Evolutionary conservation across 2,888 invertebrate species (phyloP), one percentile per base, ranked within the genome.

Genomic region (Euplexia lucipara): DNA sequence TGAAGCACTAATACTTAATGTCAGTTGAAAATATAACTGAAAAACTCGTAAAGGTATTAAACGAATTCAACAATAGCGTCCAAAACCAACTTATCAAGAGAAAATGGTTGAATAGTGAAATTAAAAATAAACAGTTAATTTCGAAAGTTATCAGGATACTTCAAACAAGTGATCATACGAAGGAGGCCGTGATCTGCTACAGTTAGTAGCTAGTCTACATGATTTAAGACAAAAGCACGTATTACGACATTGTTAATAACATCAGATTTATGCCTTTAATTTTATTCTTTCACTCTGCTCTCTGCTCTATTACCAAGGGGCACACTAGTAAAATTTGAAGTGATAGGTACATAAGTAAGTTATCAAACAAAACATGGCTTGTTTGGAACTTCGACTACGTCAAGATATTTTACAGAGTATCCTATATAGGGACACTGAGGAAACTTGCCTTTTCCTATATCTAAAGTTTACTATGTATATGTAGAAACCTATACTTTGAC

Each of bases 41-140:
- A 20, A 20, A 64, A 64, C 14, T 20, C 6, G 20, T n/a, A n/a
- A n/a, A n/a, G n/a, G n/a, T n/a, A n/a, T n/a, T n/a, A n/a, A n/a
- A n/a, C n/a, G n/a, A n/a, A n/a, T n/a, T n/a, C n/a, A n/a, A n/a
- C n/a, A n/a, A n/a, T n/a, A n/a, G n/a, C n/a, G n/a, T n/a, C n/a
- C n/a, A n/a, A n/a, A n/a, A n/a, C n/a, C n/a, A n/a, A 30, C 3
- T 14, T 10, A 34, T 34, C 16, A 41, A 35, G 9, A 47, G 3
- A 18, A 37, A 22, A 42, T 18, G 35, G 30, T n/a, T 54, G 22
- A 6, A 39, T 47, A 30, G 37, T 58, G 35, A 39, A 58, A 56
- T 59, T 45, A 47, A 54, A 60, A 65, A 58, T 45, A 45, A 66
- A 26, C 44, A 65, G 34, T 22, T 41, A 16, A 44, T 45, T 26